phyloP scores from a whole-genome alignment of 1,140 invertebrate genomes.

The Drosophila kurseongensis region DNA sequence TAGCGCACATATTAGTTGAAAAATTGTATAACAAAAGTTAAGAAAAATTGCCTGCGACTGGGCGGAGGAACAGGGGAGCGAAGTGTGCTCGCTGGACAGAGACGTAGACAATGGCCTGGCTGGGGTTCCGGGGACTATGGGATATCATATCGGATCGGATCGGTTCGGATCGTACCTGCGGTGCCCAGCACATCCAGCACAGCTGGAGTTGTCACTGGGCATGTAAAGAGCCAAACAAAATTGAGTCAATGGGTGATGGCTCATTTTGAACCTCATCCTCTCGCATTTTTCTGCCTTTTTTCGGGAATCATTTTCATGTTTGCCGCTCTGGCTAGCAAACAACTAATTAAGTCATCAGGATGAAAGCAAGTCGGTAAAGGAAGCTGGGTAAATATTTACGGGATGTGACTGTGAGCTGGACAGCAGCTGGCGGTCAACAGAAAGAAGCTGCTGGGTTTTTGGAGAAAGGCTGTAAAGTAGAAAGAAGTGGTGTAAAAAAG shows the following conservation, averaged over 20 bases:
- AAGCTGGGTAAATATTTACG: constrained; percentile 39
- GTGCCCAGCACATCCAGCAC: constrained; percentile 62
- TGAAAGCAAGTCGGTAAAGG: constrained; percentile 44
- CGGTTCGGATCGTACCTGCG: constrained; percentile 63
- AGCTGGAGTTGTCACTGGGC: constrained; percentile 84
- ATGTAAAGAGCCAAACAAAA: constrained; percentile 79
- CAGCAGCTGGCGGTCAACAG: constrained; percentile 11
- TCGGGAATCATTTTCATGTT: constrained; percentile 61
- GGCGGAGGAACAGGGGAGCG: constrained; percentile 6
- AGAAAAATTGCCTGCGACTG: constrained; percentile 59
- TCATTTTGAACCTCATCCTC: constrained; percentile 50
- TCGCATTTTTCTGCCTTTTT: constrained; percentile 26
- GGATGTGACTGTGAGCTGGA: constrained; percentile 24
- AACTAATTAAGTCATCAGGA: constrained; percentile 79
- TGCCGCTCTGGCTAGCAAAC: constrained; percentile 61
- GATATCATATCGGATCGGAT: constrained; percentile 50
- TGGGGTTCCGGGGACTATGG: constrained; percentile 42
- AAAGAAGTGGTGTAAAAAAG: too few relatives aligned
- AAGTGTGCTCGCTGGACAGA: constrained; percentile 59
- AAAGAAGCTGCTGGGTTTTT: constrained; percentile 8
- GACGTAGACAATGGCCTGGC: constrained; percentile 65
- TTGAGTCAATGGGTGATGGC: constrained; percentile 66
- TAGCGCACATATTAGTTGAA: constrained; percentile 71
- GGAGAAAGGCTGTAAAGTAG: neutral
- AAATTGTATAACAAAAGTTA: constrained; percentile 82